Conservation (phyloP, 2,888 invertebrate genomes). For the Athrips mouffetella region DNA sequence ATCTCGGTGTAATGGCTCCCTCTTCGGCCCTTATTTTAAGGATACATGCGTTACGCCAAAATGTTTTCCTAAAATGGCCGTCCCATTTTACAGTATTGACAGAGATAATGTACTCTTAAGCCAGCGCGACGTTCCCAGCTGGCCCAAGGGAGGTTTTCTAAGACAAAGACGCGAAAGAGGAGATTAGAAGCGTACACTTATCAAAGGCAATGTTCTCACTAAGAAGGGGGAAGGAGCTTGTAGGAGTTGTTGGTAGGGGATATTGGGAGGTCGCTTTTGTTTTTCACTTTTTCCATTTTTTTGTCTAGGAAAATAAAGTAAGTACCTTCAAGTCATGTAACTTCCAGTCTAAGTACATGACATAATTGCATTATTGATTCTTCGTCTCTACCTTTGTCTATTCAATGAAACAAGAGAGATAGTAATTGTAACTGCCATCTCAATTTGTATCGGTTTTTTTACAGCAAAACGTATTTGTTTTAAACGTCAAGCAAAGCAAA, state of each 20-base stretch:
- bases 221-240: not conserved
- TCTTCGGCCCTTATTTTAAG: constrained; percentile 59
- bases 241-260: not conserved
- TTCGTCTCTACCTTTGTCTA: too few species aligned
- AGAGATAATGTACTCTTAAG: constrained; percentile 64
- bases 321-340: too few species aligned
- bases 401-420: too few species aligned
- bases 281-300: not conserved
- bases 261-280: not conserved
- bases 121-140: constrained; percentile 36
- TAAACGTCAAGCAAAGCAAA: too few species aligned
- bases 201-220: constrained; percentile 41
- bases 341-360: too few species aligned
- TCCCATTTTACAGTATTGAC: constrained; percentile 64
- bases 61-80: constrained; percentile 68
- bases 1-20: constrained; percentile 66
- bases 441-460: too few species aligned
- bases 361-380: too few species aligned
- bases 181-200: constrained; percentile 60
- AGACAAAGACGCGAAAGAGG: constrained; percentile 62
- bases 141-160: constrained; percentile 55
- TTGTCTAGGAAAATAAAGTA: not conserved
- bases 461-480: too few species aligned
- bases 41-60: constrained; percentile 66
- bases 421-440: too few species aligned